Evolutionary conservation across 2,797 vertebrate species (phyloP).

Genomic region (Prunella strophiata): DNA sequence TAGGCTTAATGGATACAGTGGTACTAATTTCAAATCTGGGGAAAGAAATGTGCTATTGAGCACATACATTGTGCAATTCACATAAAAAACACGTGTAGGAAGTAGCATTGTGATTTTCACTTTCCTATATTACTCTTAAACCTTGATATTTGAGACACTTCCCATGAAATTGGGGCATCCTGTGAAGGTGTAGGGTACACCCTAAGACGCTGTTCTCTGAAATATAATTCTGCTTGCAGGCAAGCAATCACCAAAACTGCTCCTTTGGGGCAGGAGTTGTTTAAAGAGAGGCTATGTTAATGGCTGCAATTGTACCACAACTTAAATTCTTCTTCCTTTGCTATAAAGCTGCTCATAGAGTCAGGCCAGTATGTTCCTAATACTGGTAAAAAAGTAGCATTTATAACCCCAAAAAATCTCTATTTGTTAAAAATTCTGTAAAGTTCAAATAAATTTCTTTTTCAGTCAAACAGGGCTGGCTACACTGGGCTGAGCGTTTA

Average conservation of each 20-base stretch:
- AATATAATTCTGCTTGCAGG: neutral
- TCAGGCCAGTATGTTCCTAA: neutral
- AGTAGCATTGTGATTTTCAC: neutral
- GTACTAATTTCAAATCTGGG: neutral
- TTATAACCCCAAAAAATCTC: conserved; percentile 17
- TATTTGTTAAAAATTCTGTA: conserved; percentile 44
- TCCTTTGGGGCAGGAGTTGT: neutral
- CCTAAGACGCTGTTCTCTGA: neutral
- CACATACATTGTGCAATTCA: neutral
- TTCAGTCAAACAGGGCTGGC: conserved; percentile 7
- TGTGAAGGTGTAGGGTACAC: neutral
- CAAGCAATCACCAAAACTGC: neutral
- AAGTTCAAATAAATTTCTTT: conserved; percentile 67
- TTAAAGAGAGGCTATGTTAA: conserved; percentile 19
- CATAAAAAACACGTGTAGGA: neutral
- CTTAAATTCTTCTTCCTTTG: neutral
- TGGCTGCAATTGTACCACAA: neutral
- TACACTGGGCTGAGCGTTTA: conserved; percentile 60
- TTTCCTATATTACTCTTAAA: neutral
- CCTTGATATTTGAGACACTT: conserved; percentile 24
- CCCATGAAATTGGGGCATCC: neutral
- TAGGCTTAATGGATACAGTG: neutral
- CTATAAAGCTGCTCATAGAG: neutral
- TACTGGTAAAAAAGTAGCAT: neutral
- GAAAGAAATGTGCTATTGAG: neutral